phyloP scores from a whole-genome alignment of 2,797 vertebrate genomes.

The Mus minutoides region DNA sequence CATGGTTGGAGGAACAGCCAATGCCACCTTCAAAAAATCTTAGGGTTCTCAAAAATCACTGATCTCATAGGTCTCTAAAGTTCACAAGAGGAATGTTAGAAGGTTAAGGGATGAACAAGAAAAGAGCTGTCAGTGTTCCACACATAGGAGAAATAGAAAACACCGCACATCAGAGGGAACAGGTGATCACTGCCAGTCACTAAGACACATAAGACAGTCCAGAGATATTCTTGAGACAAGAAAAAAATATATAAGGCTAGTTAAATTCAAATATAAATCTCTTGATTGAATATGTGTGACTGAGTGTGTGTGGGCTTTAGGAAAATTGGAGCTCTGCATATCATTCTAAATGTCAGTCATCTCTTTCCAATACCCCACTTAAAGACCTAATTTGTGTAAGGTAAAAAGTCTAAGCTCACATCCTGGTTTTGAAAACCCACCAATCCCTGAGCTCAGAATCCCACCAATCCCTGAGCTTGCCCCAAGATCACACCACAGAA shows the following conservation, averaged over 20 bases:
- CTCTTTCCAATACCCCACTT: background rate
- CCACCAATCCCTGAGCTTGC: background rate
- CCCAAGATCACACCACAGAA: background rate
- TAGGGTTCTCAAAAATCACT: background rate
- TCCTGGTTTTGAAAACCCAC: background rate
- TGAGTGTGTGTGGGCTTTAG: background rate
- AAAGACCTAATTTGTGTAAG: background rate
- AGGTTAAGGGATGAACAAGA: conserved; percentile 19
- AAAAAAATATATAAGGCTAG: background rate
- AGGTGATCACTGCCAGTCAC: background rate
- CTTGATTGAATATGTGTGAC: background rate
- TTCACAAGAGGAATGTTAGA: background rate
- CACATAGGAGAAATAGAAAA: background rate
- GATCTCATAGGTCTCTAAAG: background rate
- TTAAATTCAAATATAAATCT: background rate
- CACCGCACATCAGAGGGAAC: background rate
- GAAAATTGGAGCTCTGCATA: background rate
- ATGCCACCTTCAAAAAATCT: conserved; percentile 8
- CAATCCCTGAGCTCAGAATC: background rate
- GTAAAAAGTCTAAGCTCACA: background rate
- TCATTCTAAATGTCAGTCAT: background rate
- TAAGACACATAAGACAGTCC: background rate
- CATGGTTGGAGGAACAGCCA: background rate
- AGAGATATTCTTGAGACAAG: background rate
- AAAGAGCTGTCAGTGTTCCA: background rate